Evolutionary conservation across 2,113 vertebrate species (phyloP).

Genomic region (Numida meleagris): DNA sequence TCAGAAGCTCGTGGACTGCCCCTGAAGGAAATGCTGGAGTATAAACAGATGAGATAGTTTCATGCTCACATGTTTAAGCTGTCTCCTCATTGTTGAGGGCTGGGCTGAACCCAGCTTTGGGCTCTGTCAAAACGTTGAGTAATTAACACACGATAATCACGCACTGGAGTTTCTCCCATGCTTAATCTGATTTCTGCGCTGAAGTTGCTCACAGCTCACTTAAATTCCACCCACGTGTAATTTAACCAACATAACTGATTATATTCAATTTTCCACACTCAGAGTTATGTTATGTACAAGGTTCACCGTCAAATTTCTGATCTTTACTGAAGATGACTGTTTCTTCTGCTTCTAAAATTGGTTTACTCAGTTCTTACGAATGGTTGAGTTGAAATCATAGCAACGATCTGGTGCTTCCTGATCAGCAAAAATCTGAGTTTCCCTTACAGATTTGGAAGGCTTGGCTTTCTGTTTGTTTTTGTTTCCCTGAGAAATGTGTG

Average conservation of each 20-base stretch:
- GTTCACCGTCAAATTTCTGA: background rate
- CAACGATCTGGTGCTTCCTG: background rate
- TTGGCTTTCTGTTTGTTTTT: constrained; percentile 2
- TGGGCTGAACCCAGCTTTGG: constrained; percentile 45
- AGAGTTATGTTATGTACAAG: background rate
- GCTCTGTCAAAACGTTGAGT: constrained; percentile 61
- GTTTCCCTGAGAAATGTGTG: constrained; percentile 21
- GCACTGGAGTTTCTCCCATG: constrained; percentile 37
- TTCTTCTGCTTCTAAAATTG: background rate
- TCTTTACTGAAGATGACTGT: background rate
- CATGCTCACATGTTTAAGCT: constrained; percentile 3
- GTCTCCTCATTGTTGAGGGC: constrained; percentile 29
- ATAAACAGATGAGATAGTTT: constrained; percentile 12
- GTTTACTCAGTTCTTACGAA: accelerated
- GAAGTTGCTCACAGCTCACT: background rate
- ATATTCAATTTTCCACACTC: constrained; percentile 33
- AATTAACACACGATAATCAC: constrained; percentile 60
- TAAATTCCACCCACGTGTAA: constrained; percentile 29
- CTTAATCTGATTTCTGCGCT: constrained; percentile 54
- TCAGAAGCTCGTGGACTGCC: background rate
- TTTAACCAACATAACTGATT: constrained; percentile 22
- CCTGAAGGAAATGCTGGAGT: background rate
- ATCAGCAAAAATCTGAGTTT: background rate
- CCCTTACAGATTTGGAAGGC: background rate
- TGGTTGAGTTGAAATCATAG: background rate